A percentile compares a stretch with the other conserved stretches of the same genome.
Conservation (phyloP, 2,888 invertebrate species). For the Panopea generosa region DNA sequence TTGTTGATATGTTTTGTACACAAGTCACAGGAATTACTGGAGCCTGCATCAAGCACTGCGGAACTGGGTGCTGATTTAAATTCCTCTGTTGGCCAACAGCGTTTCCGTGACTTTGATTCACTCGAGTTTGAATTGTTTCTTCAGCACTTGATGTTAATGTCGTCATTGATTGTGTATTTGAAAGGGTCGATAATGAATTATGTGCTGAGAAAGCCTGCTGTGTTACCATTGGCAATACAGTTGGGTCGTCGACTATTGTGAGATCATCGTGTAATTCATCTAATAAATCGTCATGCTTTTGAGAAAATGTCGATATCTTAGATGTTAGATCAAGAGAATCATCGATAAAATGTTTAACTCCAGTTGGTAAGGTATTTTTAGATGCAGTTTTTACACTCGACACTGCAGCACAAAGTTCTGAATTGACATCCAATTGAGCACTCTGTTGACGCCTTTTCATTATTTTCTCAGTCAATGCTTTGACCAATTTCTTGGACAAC, state of each 20-base stretch:
- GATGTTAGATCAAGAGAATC: conserved; percentile 4
- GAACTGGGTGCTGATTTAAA: neutral
- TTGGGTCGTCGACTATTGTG: neutral
- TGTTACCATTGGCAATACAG: neutral
- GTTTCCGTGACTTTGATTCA: too few species aligned
- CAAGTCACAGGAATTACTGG: neutral
- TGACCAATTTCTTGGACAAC: conserved; percentile 70
- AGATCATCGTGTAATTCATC: conserved; percentile 5
- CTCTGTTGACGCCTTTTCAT: conserved; percentile 54
- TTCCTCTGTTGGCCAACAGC: too few species aligned
- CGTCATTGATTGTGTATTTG: too few species aligned
- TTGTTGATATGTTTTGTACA: neutral
- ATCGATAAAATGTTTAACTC: neutral
- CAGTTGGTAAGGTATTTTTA: neutral
- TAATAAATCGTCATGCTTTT: conserved; percentile 13
- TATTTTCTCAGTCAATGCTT: conserved; percentile 74
- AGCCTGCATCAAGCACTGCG: neutral
- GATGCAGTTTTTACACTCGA: conserved; percentile 25
- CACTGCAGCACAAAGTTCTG: conserved; percentile 33
- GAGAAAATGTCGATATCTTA: conserved; percentile 4
- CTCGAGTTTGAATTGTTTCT: too few species aligned
- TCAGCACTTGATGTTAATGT: too few species aligned
- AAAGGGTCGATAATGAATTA: neutral
- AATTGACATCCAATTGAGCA: conserved; percentile 4
- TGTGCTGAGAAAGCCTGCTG: neutral